Conservation (phyloP, 2,797 vertebrate species). For the Hemitrygon akajei region DNA sequence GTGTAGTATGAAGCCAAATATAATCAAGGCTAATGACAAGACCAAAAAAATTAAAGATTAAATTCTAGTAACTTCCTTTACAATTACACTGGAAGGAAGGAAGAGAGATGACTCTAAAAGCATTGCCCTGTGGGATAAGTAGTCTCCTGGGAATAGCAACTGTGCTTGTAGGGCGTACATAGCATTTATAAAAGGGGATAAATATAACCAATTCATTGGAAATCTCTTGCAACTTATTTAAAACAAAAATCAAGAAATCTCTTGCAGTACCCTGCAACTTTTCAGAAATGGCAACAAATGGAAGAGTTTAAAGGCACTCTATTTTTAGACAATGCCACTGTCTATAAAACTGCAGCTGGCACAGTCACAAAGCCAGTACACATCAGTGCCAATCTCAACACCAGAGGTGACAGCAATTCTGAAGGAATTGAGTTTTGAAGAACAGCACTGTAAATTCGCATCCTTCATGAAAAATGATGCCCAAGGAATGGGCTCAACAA, state of each 20-base stretch:
- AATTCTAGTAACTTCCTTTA: neutral
- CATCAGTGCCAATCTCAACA: neutral
- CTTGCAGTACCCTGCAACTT: neutral
- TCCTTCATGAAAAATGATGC: neutral
- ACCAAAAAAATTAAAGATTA: neutral
- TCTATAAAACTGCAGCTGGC: constrained; percentile 8
- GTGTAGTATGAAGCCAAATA: neutral
- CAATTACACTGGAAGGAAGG: neutral
- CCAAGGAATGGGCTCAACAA: neutral
- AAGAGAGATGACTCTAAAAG: neutral
- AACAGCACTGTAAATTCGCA: neutral
- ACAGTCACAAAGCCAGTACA: neutral
- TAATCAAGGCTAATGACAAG: too few relatives aligned
- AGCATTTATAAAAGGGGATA: neutral
- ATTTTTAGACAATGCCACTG: constrained; percentile 2
- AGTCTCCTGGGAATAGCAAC: neutral
- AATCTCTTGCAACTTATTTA: neutral
- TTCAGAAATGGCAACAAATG: neutral
- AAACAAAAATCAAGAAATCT: neutral
- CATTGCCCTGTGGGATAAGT: too few relatives aligned
- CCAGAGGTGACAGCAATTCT: neutral
- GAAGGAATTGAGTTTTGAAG: constrained; percentile 3
- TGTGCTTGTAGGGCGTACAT: neutral
- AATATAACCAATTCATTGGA: neutral
- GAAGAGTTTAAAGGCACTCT: neutral